phyloP scores from a whole-genome alignment of 2,888 invertebrate species.

The Ormyrus pomaceus region DNA sequence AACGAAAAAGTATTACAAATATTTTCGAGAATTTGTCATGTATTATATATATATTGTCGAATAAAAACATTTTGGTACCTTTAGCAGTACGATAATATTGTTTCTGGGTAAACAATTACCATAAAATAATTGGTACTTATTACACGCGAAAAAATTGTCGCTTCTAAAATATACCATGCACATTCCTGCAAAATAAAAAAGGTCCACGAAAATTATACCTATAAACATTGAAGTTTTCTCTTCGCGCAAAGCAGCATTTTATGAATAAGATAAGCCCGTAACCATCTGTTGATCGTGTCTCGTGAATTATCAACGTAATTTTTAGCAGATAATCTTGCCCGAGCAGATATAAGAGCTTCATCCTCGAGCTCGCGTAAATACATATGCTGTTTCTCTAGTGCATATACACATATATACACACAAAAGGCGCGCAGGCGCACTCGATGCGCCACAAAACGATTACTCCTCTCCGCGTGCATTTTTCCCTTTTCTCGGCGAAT shows the following conservation, averaged over 20 bases:
- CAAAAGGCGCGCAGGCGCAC: not conserved
- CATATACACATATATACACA: not conserved
- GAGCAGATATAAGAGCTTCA: slow-evolving; percentile 29
- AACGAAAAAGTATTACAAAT: no score
- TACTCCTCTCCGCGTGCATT: slow-evolving; percentile 18
- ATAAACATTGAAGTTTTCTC: not conserved
- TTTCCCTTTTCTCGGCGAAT: slow-evolving; percentile 34
- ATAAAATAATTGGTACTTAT: slow-evolving; percentile 16
- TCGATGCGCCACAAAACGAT: slow-evolving; percentile 20
- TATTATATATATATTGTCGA: no score
- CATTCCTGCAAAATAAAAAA: not conserved
- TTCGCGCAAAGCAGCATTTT: slow-evolving; percentile 11
- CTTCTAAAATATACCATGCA: not conserved
- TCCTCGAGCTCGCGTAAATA: slow-evolving; percentile 42
- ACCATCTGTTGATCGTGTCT: slow-evolving; percentile 31
- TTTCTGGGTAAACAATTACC: not conserved
- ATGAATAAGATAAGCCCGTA: slow-evolving; percentile 36
- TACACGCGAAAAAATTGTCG: not conserved
- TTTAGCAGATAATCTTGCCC: slow-evolving; percentile 46
- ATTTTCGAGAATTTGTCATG: no score
- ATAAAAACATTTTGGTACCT: no score
- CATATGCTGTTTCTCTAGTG: slow-evolving; percentile 10
- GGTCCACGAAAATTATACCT: slow-evolving; percentile 7
- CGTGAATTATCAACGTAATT: slow-evolving; percentile 45
- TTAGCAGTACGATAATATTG: no score